Evolutionary conservation across 1,140 invertebrate species (phyloP), one percentile per base, ranked within the genome.

Genomic region (Rhynchophorus ferrugineus): DNA sequence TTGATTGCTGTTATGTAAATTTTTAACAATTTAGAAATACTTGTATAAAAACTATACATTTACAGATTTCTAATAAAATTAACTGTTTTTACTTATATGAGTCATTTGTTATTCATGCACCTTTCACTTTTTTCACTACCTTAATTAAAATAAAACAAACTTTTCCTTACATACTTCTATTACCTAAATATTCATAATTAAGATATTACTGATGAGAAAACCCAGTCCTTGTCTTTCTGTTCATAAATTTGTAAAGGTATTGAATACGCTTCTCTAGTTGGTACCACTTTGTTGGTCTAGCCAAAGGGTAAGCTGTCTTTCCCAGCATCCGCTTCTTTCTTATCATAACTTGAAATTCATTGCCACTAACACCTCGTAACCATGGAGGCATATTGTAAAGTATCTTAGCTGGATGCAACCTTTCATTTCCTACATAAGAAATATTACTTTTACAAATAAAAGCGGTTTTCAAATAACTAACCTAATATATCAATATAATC

Each of bases 401-500:
- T n/a, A 90, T 79, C 64, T 78, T 82, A 0, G 83, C 82, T 1
- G 91, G 91, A 71, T 91, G 83, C 19, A 96, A 55, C 7, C 78
- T 77, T 41, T 85, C 84, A 66, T 84, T 80, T 1, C 92, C 92
- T 53, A 37, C 41, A 39, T 29, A 37, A 39, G n/a, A 43, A 20
- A 2, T 9, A 13, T 39, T 39, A 39, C 8, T 11, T 1, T 38
- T n/a, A 8, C 7, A 38, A 38, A n/a, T 38, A 38, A 5, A 14
- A 38, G 6, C 6, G 9, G 9, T 7, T n/a, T 38, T 6, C 36
- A 38, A 8, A 7, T 33, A 33, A 33, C 29, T 84, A 80, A 2
- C 92, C 92, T 20, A 96, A 73, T 44, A 96, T 95, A 71, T 96
- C 92, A 46, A 97, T 95, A 63, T 95, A 96, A 73, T 97, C 93